Conservation (phyloP, 2,888 invertebrate species). For the Diplolepis rosae region DNA sequence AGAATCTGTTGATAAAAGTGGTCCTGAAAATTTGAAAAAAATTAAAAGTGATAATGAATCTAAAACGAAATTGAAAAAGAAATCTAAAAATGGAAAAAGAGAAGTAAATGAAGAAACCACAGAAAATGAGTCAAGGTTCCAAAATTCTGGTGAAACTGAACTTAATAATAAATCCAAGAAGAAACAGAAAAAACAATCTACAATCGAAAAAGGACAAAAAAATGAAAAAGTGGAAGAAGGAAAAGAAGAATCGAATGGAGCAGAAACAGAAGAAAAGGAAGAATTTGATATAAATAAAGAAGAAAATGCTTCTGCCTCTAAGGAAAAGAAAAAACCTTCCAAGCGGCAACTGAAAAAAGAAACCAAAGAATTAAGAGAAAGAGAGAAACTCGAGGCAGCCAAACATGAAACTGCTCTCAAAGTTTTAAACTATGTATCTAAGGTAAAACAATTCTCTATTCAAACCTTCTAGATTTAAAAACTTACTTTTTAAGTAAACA, state of each 20-base stretch:
- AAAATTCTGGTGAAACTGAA: no score
- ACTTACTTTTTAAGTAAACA: not conserved
- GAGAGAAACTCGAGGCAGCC: conserved; percentile 75
- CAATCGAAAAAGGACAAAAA: no score
- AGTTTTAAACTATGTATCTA: conserved; percentile 80
- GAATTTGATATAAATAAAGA: conserved; percentile 21
- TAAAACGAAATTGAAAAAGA: not conserved
- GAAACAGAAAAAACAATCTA: not conserved
- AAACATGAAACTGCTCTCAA: conserved; percentile 78
- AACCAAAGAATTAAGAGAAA: conserved; percentile 77
- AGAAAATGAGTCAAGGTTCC: no score
- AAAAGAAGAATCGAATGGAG: conserved; percentile 14
- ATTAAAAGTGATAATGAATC: not conserved
- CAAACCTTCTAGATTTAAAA: conserved; percentile 10
- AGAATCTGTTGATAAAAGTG: not conserved
- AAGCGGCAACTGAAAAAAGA: conserved; percentile 81
- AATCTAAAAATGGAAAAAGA: not conserved
- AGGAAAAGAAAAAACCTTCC: conserved; percentile 75
- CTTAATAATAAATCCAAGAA: no score
- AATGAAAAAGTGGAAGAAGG: conserved; percentile 14
- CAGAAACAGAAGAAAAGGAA: conserved; percentile 25
- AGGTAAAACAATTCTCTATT: no score
- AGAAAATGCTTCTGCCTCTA: conserved; percentile 53
- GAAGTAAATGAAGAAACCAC: not conserved
- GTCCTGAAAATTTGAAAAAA: not conserved